Evolutionary conservation across 2,113 vertebrate genomes (phyloP), one percentile per base, ranked within the genome.

Genomic region (Oophaga pumilio): DNA sequence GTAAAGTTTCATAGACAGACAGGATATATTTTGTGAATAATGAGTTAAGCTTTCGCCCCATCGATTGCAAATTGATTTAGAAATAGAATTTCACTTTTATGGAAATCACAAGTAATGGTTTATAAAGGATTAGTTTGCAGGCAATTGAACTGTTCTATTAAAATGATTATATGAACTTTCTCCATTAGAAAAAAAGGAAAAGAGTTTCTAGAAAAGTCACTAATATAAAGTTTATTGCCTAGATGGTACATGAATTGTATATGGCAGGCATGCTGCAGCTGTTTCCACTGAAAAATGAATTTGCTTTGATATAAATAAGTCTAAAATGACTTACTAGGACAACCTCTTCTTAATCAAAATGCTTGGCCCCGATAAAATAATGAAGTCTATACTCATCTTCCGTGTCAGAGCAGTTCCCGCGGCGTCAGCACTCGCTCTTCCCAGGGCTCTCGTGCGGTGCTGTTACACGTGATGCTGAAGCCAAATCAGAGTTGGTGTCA

Each of bases 141-240:
- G 68, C 83, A 73, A 56, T 57, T 85, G 50, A 71, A 85, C 26
- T 33, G 17, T 60, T 74, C 56, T 56, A 60, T 74, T 85, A 76
- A 43, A 74, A 85, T 60, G 49, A 85, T 57, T 71, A 71, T 60
- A 49, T 28, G 28, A 76, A 28, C 62, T 60, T 85, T 76, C 28
- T 57, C 20, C 22, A 60, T 60, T 43, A 6, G 0, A 60, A 17
- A 56, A 26, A 4, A 52, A 77, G 24, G 74, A 76, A 33, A 76
- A n/a, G 20, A 22, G 4, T 18, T 60, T 76, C 8, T 62, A 76
- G 56, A 52, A 74, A 24, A 17, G 62, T 76, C 18, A 85, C 76
- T 76, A 85, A 76, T 74, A 85, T 43, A 76, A 52, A 57, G 5
- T n/a, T 52, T 18, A 20, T 22, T 73, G 50, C 68, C 28, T 85